Conservation (phyloP, 2,888 invertebrate genomes). For the Anarsia innoxiella region DNA sequence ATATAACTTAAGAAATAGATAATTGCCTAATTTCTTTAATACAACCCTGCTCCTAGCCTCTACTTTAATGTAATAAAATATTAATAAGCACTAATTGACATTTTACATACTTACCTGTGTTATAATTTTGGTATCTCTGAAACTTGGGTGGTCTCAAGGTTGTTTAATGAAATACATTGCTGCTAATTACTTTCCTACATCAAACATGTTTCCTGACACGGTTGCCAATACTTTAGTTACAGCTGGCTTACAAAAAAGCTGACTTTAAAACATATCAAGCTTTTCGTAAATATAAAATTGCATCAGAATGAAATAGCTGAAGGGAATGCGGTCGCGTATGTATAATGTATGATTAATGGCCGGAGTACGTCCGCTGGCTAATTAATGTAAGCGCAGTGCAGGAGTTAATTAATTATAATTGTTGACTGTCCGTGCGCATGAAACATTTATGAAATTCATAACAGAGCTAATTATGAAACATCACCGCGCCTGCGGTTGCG, state of each 20-base stretch:
- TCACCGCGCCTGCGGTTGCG: conserved; percentile 47
- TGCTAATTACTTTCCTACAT: too few species aligned
- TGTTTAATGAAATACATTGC: too few species aligned
- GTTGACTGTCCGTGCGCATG: conserved; percentile 60
- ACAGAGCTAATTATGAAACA: conserved; percentile 66
- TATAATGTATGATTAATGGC: conserved; percentile 57
- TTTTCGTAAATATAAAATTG: too few species aligned
- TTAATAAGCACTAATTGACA: conserved; percentile 43
- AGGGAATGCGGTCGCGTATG: conserved; percentile 37
- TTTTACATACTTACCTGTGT: conserved; percentile 19
- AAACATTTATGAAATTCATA: conserved; percentile 74
- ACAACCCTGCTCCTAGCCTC: conserved; percentile 18
- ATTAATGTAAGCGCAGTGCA: conserved; percentile 66
- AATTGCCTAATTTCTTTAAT: conserved; percentile 27
- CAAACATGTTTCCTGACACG: too few species aligned
- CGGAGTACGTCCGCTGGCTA: conserved; percentile 54
- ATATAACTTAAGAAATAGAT: conserved; percentile 34
- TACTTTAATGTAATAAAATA: conserved; percentile 39
- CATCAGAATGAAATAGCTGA: conserved; percentile 49
- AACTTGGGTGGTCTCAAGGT: too few species aligned
- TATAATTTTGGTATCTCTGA: too few species aligned
- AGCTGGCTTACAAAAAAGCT: too few species aligned
- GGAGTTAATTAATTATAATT: conserved; percentile 71
- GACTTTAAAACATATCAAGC: too few species aligned
- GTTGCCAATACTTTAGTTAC: too few species aligned